Evolutionary conservation across 2,797 vertebrate genomes (phyloP).

Genomic region (Nannoperca australis): DNA sequence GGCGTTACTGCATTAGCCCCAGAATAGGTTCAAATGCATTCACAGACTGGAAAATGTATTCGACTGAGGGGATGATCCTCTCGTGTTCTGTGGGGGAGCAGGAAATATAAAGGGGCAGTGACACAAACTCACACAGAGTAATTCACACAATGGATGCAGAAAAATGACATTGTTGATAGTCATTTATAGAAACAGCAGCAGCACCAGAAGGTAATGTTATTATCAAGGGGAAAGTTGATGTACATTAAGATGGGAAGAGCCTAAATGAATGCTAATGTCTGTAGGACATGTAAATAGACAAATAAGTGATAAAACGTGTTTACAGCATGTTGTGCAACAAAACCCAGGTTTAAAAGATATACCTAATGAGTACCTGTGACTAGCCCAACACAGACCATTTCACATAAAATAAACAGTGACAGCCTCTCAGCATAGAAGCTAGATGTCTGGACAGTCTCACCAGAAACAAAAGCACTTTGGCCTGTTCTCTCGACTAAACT

Average conservation of each 20-base stretch:
- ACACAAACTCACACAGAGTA: slow-evolving; percentile 5
- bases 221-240: not conserved
- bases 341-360: not conserved
- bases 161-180: not conserved
- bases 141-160: slow-evolving; percentile 8
- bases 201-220: not conserved
- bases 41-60: slow-evolving; percentile 35
- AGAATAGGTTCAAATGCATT: slow-evolving; percentile 41
- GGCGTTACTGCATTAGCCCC: slow-evolving; percentile 43
- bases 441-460: slow-evolving; percentile 1
- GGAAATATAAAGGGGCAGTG: slow-evolving; percentile 16
- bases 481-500: slow-evolving; percentile 33
- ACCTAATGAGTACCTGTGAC: not conserved
- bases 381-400: not conserved
- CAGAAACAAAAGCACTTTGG: slow-evolving; percentile 39
- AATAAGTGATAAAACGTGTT: not conserved
- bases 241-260: not conserved
- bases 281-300: not conserved
- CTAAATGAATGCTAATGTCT: not conserved
- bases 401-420: not conserved
- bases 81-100: slow-evolving; percentile 20
- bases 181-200: not conserved
- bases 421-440: no score
- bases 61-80: slow-evolving; percentile 17
- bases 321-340: not conserved